phyloP scores from a whole-genome alignment of 2,113 vertebrate genomes.

The Eptesicus fuscus region DNA sequence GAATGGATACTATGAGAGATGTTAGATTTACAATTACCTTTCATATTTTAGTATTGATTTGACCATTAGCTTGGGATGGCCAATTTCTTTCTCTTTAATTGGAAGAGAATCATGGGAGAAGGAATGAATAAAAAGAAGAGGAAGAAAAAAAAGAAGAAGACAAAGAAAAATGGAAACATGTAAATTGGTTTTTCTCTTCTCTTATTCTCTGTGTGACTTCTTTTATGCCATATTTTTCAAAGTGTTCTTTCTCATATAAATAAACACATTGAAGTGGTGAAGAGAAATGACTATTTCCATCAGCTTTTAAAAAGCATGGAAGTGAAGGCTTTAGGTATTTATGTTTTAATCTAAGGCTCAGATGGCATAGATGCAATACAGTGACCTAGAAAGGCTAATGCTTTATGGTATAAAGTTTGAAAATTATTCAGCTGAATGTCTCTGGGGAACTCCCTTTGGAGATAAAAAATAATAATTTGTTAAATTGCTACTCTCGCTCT shows the following conservation, averaged over 20 bases:
- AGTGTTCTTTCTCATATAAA: conserved; percentile 26
- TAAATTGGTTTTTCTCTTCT: not conserved
- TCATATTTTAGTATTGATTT: conserved; percentile 14
- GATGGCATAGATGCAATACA: not conserved
- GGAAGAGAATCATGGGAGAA: not conserved
- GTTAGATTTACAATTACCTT: not conserved
- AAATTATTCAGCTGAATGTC: conserved; percentile 17
- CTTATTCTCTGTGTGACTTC: not conserved
- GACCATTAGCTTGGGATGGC: not conserved
- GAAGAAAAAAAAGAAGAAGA: too few species aligned
- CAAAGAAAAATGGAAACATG: conserved; percentile 18
- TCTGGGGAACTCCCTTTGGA: conserved; percentile 42
- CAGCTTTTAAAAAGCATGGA: conserved; percentile 5
- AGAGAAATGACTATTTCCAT: conserved; percentile 25
- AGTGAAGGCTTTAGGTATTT: conserved; percentile 37
- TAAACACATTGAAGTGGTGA: conserved; percentile 21
- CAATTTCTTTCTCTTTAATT: not conserved
- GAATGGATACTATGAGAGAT: not conserved
- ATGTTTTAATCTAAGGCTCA: conserved; percentile 51
- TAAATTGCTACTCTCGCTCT: not conserved
- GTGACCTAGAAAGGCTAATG: conserved; percentile 41
- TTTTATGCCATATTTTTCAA: conserved; percentile 20
- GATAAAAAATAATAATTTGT: not conserved
- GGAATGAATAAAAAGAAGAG: not conserved
- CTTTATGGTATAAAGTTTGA: conserved; percentile 26